Base-by-base conservation (phyloP, 1,140 invertebrate species). In the Papilio polyxenes region DNA sequence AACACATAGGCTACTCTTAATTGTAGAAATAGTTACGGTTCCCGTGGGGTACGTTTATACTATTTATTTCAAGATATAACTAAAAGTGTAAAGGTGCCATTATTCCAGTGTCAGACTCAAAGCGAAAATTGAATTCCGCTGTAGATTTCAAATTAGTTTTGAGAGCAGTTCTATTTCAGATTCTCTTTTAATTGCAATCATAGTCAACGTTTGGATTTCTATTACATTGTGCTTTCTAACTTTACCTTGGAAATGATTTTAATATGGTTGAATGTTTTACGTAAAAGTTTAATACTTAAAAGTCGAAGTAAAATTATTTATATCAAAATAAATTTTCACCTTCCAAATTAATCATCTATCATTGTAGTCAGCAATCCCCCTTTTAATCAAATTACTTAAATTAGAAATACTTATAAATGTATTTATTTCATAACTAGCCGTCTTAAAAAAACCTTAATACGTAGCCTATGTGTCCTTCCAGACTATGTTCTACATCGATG, bases 101-200 rank as follows among this genome's bases (percentile, higher is more conserved):
- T 65, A 9, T 69, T 65, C 78, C 56, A n/a, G 40, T 59, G 59
- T 48, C 59, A 65, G 17, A 44, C 40, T 80, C 40, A 31, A 65
- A 69, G 78, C 17, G 56, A 80, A 80, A 72, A 80, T 65, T 48
- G 56, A 65, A 65, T 80, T 80, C 78, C 78, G 78, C 10, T 69
- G 40, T 44, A 80, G 78, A 65, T 65, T 80, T 80, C 40, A 80
- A 80, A 80, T 80, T 80, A 80, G 78, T 69, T 69, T 44, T 44
- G 17, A 65, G 59, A 80, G 13, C 17, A 23, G 56, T 80, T 80
- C 40, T 44, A 80, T 80, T 80, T 65, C 44, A 80, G n/a, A 44
- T 6, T 48, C 44, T 48, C 59, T 48, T 53, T 49, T 80, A 80
- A 80, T 80, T 80, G 78, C 78, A 65, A 44, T 80, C 31, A 48